Percentiles rank a stretch among this genome's conserved stretches.
Evolutionary conservation across 2,888 invertebrate species (phyloP).

Genomic region (Pemphredon lugubris): DNA sequence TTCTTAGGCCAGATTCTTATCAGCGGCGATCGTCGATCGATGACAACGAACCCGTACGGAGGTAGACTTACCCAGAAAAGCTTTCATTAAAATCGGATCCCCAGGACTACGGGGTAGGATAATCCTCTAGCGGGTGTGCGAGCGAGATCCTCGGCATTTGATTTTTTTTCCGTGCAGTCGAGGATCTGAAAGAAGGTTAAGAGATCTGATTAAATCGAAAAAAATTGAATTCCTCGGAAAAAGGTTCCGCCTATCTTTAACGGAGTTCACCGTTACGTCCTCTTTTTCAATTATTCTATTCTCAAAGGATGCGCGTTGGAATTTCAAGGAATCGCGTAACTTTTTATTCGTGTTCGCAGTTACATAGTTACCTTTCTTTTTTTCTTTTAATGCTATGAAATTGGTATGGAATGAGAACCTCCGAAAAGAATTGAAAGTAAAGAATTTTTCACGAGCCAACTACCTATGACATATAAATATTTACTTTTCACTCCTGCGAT

Average conservation of each 20-base stretch:
- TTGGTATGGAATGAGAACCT: too few species aligned
- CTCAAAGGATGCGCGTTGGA: too few species aligned
- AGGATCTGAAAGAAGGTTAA: conserved; percentile 37
- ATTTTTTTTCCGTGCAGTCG: conserved; percentile 27
- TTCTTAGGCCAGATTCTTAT: conserved; percentile 1
- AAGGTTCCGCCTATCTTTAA: not conserved
- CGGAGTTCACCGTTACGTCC: not conserved
- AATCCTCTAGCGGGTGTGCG: conserved; percentile 44
- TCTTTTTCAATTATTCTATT: not conserved
- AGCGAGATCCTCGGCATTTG: conserved; percentile 29
- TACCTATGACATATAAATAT: too few species aligned
- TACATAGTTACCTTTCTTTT: too few species aligned
- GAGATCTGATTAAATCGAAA: conserved; percentile 27
- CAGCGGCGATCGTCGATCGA: conserved; percentile 12
- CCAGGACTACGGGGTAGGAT: conserved; percentile 42
- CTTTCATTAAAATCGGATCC: conserved; percentile 56
- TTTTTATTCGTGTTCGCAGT: too few species aligned
- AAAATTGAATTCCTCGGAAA: conserved; percentile 21
- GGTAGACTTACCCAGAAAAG: conserved; percentile 51
- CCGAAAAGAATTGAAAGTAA: too few species aligned
- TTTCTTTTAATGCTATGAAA: too few species aligned
- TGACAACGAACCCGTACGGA: conserved; percentile 22
- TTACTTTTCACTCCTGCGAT: too few species aligned
- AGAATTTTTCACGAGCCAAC: too few species aligned
- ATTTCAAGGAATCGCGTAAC: too few species aligned